phyloP scores from a whole-genome alignment of 2,797 vertebrate genomes.

The Tenualosa ilisha region DNA sequence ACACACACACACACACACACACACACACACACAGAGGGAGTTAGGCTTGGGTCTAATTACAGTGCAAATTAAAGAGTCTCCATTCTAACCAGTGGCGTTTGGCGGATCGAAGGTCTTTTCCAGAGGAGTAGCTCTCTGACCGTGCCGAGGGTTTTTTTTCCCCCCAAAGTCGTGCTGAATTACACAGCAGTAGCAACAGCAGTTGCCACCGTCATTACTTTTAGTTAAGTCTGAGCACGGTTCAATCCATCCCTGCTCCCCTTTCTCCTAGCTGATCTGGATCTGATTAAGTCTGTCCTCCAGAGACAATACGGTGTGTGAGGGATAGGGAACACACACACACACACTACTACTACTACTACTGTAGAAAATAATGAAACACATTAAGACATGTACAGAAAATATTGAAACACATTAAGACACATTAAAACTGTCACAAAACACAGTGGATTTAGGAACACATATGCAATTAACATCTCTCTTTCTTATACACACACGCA shows the following conservation, averaged over 20 bases:
- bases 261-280: background rate
- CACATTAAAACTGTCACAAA: too few relatives aligned
- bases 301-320: background rate
- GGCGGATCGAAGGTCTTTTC: constrained; percentile 55
- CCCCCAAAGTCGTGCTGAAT: constrained; percentile 25
- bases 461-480: background rate
- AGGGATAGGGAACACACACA: background rate
- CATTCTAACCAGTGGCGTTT: constrained; percentile 50
- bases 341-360: too few relatives aligned
- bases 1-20: constrained; percentile 39
- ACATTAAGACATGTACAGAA: background rate
- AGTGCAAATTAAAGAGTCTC: constrained; percentile 64
- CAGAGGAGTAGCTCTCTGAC: constrained; percentile 35
- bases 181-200: background rate
- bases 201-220: constrained; percentile 19
- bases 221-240: constrained; percentile 35
- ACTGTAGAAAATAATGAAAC: too few relatives aligned
- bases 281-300: constrained; percentile 12
- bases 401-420: background rate
- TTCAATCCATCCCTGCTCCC: background rate
- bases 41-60: constrained; percentile 57
- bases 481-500: background rate
- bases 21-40: constrained; percentile 35
- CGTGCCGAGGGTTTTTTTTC: background rate
- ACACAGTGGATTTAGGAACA: too few relatives aligned